Conservation (phyloP, 2,888 invertebrate species). For the Alviniconcha strummeri region DNA sequence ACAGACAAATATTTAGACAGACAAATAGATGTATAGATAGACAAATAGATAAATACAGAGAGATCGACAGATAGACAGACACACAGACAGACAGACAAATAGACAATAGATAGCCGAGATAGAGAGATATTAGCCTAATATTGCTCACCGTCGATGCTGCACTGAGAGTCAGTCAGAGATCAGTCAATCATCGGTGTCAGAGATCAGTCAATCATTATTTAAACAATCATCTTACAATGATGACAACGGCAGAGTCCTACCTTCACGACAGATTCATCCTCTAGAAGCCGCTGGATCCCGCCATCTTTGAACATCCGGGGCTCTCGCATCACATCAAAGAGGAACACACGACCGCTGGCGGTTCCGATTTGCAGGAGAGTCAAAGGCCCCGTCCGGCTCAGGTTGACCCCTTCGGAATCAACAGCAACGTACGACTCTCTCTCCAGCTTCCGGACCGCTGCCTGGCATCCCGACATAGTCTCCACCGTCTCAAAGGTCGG, state of each 20-base stretch:
- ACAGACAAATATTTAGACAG: no score
- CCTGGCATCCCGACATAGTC: neutral
- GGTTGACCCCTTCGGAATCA: constrained; percentile 36
- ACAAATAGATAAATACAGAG: no score
- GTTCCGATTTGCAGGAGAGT: constrained; percentile 55
- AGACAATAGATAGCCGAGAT: no score
- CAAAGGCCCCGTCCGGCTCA: constrained; percentile 52
- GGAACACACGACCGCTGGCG: constrained; percentile 46
- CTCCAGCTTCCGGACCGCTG: neutral
- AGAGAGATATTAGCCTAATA: no score
- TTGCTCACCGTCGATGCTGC: no score
- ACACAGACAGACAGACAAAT: no score
- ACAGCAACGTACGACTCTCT: constrained; percentile 25
- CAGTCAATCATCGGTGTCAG: no score
- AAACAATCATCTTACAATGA: no score
- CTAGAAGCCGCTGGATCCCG: constrained; percentile 45
- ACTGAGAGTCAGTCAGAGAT: no score
- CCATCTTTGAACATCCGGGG: constrained; percentile 48
- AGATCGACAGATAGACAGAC: no score
- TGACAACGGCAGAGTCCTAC: constrained; percentile 32
- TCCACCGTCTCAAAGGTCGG: neutral
- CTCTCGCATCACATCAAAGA: constrained; percentile 53
- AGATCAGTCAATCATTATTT: no score
- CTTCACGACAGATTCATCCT: constrained; percentile 48
- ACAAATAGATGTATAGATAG: no score